Evolutionary conservation across 2,797 vertebrate genomes (phyloP).

Genomic region (Thunnus albacares): DNA sequence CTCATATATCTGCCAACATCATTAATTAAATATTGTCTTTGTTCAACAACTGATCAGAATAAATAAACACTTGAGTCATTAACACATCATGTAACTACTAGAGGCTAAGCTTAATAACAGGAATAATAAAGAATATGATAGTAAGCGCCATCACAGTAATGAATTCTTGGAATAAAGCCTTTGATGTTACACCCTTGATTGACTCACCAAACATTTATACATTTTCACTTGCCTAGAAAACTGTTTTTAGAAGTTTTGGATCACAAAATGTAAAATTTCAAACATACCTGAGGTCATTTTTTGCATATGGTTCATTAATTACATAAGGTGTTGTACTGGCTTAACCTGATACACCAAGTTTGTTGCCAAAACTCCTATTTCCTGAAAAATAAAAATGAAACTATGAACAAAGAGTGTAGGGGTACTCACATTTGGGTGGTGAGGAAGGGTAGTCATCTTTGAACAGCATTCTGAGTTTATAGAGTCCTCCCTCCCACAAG

Average conservation of each 20-base stretch:
- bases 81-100: not conserved
- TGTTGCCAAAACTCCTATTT: not conserved
- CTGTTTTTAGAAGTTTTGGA: too few species aligned
- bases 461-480: constrained; percentile 98
- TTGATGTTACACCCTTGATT: not conserved
- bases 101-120: not conserved
- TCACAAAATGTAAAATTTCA: not conserved
- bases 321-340: not conserved
- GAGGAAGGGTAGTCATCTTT: constrained; percentile 99
- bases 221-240: too few species aligned
- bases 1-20: not conserved
- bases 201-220: not conserved
- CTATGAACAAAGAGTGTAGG: not conserved
- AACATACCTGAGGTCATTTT: not conserved
- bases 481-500: constrained; percentile 98
- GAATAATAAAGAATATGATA: not conserved
- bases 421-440: constrained; percentile 96
- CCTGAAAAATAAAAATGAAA: not conserved
- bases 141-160: not conserved
- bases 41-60: not conserved
- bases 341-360: not conserved
- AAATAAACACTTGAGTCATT: not conserved
- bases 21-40: not conserved
- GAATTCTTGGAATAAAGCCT: not conserved
- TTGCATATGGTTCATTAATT: not conserved